phyloP scores from a whole-genome alignment of 1,140 invertebrate species.

The Penaeus vannamei region DNA sequence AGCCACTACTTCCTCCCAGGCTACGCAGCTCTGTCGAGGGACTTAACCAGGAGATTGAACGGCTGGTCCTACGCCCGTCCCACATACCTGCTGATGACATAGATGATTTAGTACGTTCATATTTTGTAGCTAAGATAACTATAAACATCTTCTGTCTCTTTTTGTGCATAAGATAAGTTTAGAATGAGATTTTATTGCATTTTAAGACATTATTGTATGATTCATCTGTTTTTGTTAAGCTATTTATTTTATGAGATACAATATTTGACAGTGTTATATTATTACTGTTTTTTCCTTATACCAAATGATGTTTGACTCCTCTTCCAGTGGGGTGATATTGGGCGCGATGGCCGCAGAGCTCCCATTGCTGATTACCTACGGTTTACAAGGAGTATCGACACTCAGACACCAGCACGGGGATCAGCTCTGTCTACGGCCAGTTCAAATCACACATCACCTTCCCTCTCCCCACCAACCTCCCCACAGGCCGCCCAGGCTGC shows the following conservation, averaged over 20 bases:
- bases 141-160: not conserved
- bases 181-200: too few species aligned
- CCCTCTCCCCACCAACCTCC: conserved; percentile 73
- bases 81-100: conserved; percentile 68
- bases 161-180: too few species aligned
- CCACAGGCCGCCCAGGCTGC: conserved; percentile 52
- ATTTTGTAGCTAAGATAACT: not conserved
- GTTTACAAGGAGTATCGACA: conserved; percentile 82
- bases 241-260: not conserved
- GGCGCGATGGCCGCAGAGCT: conserved; percentile 87
- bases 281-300: not conserved
- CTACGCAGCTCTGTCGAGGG: conserved; percentile 88
- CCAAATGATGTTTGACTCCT: conserved; percentile 36
- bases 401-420: conserved; percentile 81
- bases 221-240: too few species aligned
- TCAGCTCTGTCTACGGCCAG: conserved; percentile 49
- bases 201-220: too few species aligned
- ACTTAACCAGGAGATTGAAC: conserved; percentile 87
- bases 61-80: conserved; percentile 75
- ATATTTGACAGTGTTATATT: too few species aligned
- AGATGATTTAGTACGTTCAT: conserved; percentile 67
- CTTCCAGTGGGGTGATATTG: conserved; percentile 73
- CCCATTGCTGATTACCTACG: conserved; percentile 84
- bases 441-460: conserved; percentile 74
- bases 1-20: conserved; percentile 73